These are phyloP conservation scores for Gymnarchus niloticus DNA, from an alignment of 2,113 vertebrate species.

Conservation along the genomic window DNA sequence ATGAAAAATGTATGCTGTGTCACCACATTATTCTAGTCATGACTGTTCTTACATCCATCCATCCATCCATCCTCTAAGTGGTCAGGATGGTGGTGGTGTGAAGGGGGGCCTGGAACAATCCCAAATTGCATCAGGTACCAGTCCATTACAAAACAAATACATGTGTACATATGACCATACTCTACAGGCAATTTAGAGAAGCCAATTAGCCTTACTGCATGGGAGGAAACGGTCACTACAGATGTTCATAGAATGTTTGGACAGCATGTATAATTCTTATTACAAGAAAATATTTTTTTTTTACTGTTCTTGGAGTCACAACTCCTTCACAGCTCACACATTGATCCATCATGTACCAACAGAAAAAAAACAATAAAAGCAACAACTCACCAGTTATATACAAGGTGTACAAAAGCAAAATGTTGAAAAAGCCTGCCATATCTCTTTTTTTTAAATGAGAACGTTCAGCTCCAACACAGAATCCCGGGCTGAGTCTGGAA, in stretches of 20 bases:
- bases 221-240: neutral
- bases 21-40: no score
- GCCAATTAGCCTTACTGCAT: neutral
- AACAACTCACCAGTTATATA: slow-evolving; percentile 47
- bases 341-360: neutral
- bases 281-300: neutral
- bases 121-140: no score
- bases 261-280: neutral
- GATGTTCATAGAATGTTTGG: neutral
- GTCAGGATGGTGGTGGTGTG: no score
- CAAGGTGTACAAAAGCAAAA: slow-evolving; percentile 42
- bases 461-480: slow-evolving; percentile 15
- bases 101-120: no score
- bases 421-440: slow-evolving; percentile 44
- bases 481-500: neutral
- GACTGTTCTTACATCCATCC: no score
- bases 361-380: neutral
- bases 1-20: no score
- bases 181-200: neutral
- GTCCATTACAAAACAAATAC: no score
- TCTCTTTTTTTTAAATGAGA: slow-evolving; percentile 8
- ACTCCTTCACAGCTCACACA: neutral
- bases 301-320: neutral
- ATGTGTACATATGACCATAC: neutral
- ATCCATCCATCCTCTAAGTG: no score